Evolutionary conservation across 2,113 vertebrate species (phyloP).

Genomic region (Eptesicus fuscus): DNA sequence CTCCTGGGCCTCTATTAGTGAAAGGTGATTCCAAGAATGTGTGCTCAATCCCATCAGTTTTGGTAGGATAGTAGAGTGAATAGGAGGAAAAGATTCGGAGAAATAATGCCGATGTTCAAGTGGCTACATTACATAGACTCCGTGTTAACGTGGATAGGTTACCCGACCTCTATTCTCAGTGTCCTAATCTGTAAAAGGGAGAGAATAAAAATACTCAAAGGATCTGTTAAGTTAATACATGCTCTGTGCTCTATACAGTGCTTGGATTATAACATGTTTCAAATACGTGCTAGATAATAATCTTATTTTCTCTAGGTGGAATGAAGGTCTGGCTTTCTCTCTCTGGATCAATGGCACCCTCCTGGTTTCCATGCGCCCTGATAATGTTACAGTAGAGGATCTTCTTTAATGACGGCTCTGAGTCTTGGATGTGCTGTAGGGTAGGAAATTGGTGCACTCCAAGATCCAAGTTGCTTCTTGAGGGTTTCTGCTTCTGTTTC

Average conservation of each 20-base stretch:
- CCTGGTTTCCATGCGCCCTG: not conserved
- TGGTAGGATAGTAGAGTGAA: not conserved
- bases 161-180: not conserved
- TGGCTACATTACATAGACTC: not conserved
- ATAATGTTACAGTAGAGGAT: not conserved
- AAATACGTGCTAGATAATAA: not conserved
- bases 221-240: not conserved
- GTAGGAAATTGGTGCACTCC: not conserved
- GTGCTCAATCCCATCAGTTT: not conserved
- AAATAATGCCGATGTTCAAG: not conserved
- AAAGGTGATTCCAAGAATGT: not conserved
- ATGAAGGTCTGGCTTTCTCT: not conserved
- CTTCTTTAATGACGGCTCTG: not conserved
- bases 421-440: not conserved
- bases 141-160: not conserved
- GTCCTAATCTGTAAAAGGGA: not conserved
- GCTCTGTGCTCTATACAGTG: not conserved
- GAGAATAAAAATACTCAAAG: not conserved
- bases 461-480: not conserved
- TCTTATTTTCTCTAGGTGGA: not conserved
- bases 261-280: slow-evolving; percentile 38
- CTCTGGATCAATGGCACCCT: not conserved
- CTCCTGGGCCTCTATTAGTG: not conserved
- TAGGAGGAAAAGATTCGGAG: not conserved
- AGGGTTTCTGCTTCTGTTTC: not conserved